Evolutionary conservation across 2,888 invertebrate genomes (phyloP), one percentile per base, ranked within the genome.

Genomic region (Junonia oenone): DNA sequence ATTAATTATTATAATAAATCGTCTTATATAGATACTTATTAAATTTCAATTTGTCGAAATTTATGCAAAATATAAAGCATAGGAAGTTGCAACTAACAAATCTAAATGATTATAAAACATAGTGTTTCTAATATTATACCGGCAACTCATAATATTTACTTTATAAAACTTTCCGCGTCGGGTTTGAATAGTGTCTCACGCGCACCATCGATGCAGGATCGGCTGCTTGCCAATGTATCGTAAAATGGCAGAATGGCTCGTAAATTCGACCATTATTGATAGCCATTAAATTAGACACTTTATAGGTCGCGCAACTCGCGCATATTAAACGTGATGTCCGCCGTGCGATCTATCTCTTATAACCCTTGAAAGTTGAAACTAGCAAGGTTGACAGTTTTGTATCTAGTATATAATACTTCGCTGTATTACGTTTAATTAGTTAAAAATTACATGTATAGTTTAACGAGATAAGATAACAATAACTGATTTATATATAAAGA

Each of bases 191-290:
- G 29, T 53, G 47, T 53, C 52, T 71, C 75, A 73, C 72, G 75
- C 68, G 22, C 22, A 22, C 68, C 67, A 59, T 53, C 57, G 52
- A 45, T 56, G 64, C 70, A 65, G 71, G 67, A 75, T 72, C 80
- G 80, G 78, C 81, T 80, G 83, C 72, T 81, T 76, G 85, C 81
- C 85, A 81, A 80, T 79, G 75, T 72, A 75, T 79, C 86, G 82
- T 87, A 85, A 87, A 87, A 81, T 81, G 81, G 76, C 74, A 71
- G 78, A 78, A 84, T 81, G 69, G 77, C 72, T 81, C 83, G 80
- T 88, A 85, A 89, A 87, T 68, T 73, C 71, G 65, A 76, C 75
- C 81, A 81, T 87, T 88, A 88, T 83, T 82, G 83, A 81, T 74
- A 74, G 71, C 68, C 74, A 79, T 88, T 82, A 88, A 85, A 82